These are phyloP conservation scores for Cheirogaleus medius DNA, from an alignment of 2,113 vertebrate genomes.

Conservation along the genomic window DNA sequence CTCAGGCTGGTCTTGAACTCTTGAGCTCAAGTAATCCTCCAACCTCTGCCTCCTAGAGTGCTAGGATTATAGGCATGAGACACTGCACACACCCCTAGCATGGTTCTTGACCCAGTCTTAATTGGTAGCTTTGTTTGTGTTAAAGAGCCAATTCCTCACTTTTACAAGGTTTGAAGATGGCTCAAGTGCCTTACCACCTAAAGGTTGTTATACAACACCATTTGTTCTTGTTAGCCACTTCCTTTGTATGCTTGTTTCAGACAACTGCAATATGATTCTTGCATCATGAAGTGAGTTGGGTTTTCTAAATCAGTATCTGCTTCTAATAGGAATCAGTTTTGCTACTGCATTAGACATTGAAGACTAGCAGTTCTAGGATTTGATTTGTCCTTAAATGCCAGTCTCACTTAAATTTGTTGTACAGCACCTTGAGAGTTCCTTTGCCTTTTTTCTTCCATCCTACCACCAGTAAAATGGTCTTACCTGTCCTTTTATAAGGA, in stretches of 20 bases:
- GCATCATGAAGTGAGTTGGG: neutral
- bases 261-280: neutral
- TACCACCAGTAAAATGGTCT: neutral
- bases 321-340: neutral
- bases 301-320: constrained; percentile 1
- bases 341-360: fast-evolving
- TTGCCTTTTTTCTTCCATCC: neutral
- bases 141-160: neutral
- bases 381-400: neutral
- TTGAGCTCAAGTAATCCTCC: too few relatives aligned
- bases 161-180: neutral
- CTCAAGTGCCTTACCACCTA: neutral
- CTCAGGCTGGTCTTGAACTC: too few relatives aligned
- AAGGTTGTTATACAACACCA: neutral
- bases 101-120: neutral
- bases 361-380: neutral
- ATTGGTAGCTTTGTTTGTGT: neutral
- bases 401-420: neutral
- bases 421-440: neutral
- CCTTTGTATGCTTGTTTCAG: neutral
- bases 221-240: neutral
- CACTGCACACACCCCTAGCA: too few relatives aligned
- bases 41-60: too few relatives aligned
- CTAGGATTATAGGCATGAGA: too few relatives aligned
- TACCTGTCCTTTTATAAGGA: neutral